A percentile compares a stretch with the other conserved stretches of the same genome.
Conservation (phyloP, 1,140 invertebrate species). For the Papilio machaon region DNA sequence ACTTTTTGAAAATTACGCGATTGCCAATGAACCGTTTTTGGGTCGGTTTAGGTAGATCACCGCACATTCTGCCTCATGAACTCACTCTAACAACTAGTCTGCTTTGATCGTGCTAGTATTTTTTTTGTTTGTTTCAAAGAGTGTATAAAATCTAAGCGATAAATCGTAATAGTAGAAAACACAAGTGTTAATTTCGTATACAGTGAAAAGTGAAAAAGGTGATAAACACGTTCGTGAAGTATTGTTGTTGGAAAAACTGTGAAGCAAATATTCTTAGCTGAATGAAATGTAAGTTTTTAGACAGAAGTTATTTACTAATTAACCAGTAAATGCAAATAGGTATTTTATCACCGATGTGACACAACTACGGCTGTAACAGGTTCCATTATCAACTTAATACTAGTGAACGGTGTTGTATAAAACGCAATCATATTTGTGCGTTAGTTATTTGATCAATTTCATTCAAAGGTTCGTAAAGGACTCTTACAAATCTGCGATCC, state of each 20-base stretch:
- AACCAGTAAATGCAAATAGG: neutral
- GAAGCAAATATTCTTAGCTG: neutral
- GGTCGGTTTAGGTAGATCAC: conserved; percentile 13
- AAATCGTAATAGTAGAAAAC: conserved; percentile 21
- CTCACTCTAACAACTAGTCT: neutral
- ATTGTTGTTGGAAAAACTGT: neutral
- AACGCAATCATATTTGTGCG: neutral
- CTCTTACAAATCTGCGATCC: neutral
- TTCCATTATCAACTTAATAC: neutral
- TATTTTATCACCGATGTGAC: neutral
- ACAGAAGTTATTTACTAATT: neutral
- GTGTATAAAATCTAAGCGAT: conserved; percentile 14
- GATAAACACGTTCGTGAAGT: neutral
- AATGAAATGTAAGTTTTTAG: conserved; percentile 7
- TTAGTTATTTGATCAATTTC: neutral
- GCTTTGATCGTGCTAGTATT: neutral
- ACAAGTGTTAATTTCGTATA: conserved; percentile 20
- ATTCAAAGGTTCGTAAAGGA: neutral
- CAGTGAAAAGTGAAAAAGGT: conserved; percentile 11
- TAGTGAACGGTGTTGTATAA: neutral
- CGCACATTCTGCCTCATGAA: neutral
- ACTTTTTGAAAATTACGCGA: conserved; percentile 29
- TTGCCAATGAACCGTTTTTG: conserved; percentile 20
- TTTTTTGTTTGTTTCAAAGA: neutral
- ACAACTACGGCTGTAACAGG: neutral